Base-by-base conservation (phyloP, 2,888 invertebrate species). In the Meteorus colon region DNA sequence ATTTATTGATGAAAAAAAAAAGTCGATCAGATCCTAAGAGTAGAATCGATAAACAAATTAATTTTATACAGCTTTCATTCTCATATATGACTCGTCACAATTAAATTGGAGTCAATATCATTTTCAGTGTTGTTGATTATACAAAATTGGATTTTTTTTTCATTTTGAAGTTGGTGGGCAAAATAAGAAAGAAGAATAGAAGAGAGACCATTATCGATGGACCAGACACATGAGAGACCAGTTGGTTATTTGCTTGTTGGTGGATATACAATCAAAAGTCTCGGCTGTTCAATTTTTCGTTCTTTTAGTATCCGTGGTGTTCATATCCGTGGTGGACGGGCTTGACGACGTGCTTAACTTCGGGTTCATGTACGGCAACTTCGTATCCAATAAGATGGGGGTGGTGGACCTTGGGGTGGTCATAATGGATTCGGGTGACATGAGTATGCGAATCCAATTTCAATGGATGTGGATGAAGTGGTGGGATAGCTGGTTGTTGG, bases 301-400 rank as follows among this genome's bases (percentile, higher is more conserved):
- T 29, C 77, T 78, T 41, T 80, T 84, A 85, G 84, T 84, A 86
- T 73, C 91, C 73, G 90, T 92, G 55, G n/a, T 48, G 37, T 90
- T 91, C 41, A 41, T 41, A 41, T 41, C 41, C 4, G 88, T 90
- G 24, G 90, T 92, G 74, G 90, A 92, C 90, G 87, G 92, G 75
- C 91, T 92, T 75, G 90, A 92, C 55, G 85, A 91, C 69, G 91
- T 91, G n/a, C 90, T 92, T 79, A 89, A 92, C 67, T 90, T 91
- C 89, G 82, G 92, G 74, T 90, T 92, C 71, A 90, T 91, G 86
- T 87, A 86, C 87, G 89, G 90, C 81, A 89, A 89, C 77, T 87
- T 92, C 62, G 90, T 91, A 63, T 90, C 92, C 79, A 91, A 92
- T 29, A 90, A 92, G 89, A 88, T 92, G 82, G 89, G 92, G 79